Base-by-base conservation (phyloP, 2,797 vertebrate genomes). In the Onychomys leucogaster region DNA sequence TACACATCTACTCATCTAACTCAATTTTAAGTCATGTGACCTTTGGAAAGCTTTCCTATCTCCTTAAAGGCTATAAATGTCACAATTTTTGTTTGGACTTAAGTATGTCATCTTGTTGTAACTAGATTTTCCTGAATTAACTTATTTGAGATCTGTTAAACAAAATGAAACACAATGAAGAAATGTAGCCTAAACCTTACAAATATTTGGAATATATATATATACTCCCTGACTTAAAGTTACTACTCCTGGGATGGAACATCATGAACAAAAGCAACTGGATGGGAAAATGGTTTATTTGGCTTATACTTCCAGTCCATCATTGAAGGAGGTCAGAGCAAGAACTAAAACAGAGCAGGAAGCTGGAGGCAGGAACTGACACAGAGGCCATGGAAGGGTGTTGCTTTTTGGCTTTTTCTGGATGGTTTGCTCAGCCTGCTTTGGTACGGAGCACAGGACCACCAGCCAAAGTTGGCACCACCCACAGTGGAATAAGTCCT, bases 121-220 rank as follows among this genome's bases (percentile, higher is more conserved):
- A 13, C 9, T 27, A 14, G 11, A 86, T 46, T 61, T 14, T 95
- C 14, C 29, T 75, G n/a, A 92, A 69, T 86, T 76, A 90, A 73
- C 37, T 76, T n/a, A 90, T 13, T 65, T 88, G 83, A 90, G 1
- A 95, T 63, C 61, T 93, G 12, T 83, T 46, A 89, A 84, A 80
- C 29, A 49, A 89, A 67, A 1, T 43, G 89, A 73, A 96, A 13
- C 8, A 43, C 65, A 94, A 16, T 81, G 12, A 90, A 89, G 19
- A 67, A 76, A 87, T 73, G 0, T 67, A 16, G 17, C 14, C 25
- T 43, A 86, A 94, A 49, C 1, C 21, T 89, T 89, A 76, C 21
- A 83, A 6, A 78, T 34, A 71, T 86, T 89, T 95, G 0, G 10
- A 94, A 86, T 96, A 46, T 4, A 8, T 52, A n/a, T 37, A 5